Percentiles rank a stretch among this genome's conserved stretches.
Conservation (phyloP, 2,113 vertebrate species). For the Cryptomyrus ogoouensis region DNA sequence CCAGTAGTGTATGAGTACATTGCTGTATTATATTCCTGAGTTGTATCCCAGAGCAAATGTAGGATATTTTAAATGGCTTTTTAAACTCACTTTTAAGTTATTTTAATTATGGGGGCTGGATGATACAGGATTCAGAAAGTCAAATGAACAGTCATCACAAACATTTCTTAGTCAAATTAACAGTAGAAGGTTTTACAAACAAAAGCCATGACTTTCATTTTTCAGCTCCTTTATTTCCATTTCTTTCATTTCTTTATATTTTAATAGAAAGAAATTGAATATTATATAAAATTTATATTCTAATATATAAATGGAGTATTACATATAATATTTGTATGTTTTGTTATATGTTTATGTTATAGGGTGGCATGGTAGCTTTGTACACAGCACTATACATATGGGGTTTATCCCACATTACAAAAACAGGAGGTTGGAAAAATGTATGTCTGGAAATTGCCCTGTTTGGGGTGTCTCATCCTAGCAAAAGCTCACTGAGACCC, state of each 20-base stretch:
- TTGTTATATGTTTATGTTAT: neutral
- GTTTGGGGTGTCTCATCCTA: neutral
- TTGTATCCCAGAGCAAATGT: neutral
- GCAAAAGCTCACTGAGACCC: neutral
- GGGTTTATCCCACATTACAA: neutral
- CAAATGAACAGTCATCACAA: neutral
- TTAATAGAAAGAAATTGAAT: neutral
- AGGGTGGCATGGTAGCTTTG: neutral
- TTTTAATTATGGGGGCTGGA: slow-evolving; percentile 1
- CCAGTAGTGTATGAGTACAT: neutral
- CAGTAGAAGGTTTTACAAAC: slow-evolving; percentile 1
- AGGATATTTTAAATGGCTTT: neutral
- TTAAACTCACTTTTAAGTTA: neutral
- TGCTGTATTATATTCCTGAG: neutral
- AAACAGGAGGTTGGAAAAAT: neutral
- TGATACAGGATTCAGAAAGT: neutral
- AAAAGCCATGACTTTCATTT: neutral
- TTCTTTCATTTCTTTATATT: neutral
- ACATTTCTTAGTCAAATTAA: slow-evolving; percentile 22
- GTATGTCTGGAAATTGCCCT: neutral
- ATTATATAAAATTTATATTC: neutral
- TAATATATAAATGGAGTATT: neutral
- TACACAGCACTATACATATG: neutral
- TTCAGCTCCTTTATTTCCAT: neutral
- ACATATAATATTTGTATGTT: neutral